These are phyloP conservation scores for Theocolax elegans DNA, from an alignment of 1,140 invertebrate species.

Conservation along the genomic window DNA sequence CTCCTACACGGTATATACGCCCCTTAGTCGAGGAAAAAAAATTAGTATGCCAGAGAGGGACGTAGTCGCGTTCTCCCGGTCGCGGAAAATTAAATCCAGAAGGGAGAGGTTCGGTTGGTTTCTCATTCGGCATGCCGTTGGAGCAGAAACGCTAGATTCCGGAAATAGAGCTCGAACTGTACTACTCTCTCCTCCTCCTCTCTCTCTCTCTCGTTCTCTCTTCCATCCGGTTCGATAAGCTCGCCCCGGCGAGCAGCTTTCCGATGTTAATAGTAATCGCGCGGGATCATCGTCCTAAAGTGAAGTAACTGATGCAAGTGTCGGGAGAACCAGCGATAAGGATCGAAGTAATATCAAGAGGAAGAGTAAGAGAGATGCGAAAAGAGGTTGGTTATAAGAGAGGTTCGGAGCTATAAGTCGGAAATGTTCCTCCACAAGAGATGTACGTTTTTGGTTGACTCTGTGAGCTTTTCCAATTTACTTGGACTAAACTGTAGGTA, in stretches of 20 bases:
- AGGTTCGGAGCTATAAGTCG: no score
- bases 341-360: neutral
- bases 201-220: neutral
- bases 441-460: no score
- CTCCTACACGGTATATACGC: neutral
- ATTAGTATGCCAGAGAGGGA: constrained; percentile 19
- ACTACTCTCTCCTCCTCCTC: neutral
- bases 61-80: constrained; percentile 6
- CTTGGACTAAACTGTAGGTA: no score
- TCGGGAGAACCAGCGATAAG: neutral
- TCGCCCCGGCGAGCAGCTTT: neutral
- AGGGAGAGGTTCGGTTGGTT: neutral
- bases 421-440: no score
- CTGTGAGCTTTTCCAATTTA: no score
- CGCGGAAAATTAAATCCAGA: constrained; percentile 32
- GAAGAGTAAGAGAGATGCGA: neutral
- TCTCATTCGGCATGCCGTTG: neutral
- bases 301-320: neutral
- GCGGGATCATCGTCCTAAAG: neutral
- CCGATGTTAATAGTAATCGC: neutral
- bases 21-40: neutral
- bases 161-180: neutral
- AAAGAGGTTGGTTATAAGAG: no score
- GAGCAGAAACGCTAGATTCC: neutral
- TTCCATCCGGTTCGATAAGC: neutral